Percentiles rank a stretch among this genome's conserved stretches.
phyloP scores from a whole-genome alignment of 2,113 vertebrate species.

The Tragelaphus scriptus region DNA sequence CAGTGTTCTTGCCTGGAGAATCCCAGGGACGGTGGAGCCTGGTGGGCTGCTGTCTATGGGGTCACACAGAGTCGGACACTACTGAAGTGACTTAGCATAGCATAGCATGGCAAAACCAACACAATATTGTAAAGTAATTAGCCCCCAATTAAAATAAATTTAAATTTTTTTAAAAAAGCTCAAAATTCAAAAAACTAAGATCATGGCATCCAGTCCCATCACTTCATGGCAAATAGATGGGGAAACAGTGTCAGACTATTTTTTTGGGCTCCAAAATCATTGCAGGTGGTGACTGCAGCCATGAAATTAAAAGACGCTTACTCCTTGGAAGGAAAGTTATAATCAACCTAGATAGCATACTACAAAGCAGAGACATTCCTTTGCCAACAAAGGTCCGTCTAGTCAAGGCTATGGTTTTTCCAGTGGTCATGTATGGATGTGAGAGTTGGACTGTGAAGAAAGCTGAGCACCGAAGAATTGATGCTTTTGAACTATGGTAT shows the following conservation, averaged over 20 bases:
- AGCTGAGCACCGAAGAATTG: not conserved
- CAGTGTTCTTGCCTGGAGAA: no score
- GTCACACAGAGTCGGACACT: no score
- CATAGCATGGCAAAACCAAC: no score
- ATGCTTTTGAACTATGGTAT: not conserved
- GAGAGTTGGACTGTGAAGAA: rapidly evolving
- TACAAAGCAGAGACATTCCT: not conserved
- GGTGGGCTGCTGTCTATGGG: no score
- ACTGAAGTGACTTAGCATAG: no score
- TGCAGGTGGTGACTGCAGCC: not conserved
- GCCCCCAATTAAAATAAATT: no score
- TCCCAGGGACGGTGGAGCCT: no score
- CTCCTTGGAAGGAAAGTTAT: not conserved
- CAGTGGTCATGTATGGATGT: not conserved
- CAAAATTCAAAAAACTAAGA: not conserved
- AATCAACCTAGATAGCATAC: not conserved
- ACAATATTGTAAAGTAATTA: no score
- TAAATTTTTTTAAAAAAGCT: not conserved
- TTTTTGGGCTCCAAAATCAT: not conserved
- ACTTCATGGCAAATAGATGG: not conserved
- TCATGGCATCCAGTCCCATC: not conserved
- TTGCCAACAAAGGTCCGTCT: not conserved
- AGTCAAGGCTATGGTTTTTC: not conserved
- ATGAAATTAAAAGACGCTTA: not conserved
- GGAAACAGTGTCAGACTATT: not conserved